Evolutionary conservation across 1,140 invertebrate genomes (phyloP).

Genomic region (Neodiprion lecontei): DNA sequence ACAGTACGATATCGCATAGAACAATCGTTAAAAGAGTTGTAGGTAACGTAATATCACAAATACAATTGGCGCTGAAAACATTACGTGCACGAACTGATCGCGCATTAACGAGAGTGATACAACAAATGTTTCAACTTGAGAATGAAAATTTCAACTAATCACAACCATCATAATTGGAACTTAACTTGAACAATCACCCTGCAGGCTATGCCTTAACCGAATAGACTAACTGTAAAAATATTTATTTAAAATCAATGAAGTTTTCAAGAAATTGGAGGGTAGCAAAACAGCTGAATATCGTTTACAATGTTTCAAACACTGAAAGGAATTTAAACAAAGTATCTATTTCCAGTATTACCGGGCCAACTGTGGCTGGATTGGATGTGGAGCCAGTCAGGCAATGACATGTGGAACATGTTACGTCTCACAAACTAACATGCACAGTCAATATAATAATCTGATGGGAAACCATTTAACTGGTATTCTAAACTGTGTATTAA

Average conservation of each 20-base stretch:
- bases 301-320: conserved; percentile 13
- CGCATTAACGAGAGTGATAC: too few species aligned
- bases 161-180: not conserved
- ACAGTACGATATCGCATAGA: not conserved
- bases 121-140: too few species aligned
- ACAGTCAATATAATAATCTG: conserved; percentile 2
- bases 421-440: not conserved
- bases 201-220: not conserved
- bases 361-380: conserved; percentile 26
- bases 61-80: too few species aligned
- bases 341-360: conserved; percentile 29
- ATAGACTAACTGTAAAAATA: conserved; percentile 1
- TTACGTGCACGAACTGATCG: too few species aligned
- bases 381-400: conserved; percentile 20
- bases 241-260: not conserved
- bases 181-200: not conserved
- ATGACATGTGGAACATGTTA: not conserved
- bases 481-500: not conserved
- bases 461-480: not conserved
- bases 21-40: not conserved
- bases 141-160: too few species aligned
- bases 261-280: conserved; percentile 1
- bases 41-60: not conserved
- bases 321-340: conserved; percentile 6
- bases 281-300: conserved; percentile 11